Evolutionary conservation across 2,113 vertebrate genomes (phyloP).

Genomic region (Hippopotamus amphibius): DNA sequence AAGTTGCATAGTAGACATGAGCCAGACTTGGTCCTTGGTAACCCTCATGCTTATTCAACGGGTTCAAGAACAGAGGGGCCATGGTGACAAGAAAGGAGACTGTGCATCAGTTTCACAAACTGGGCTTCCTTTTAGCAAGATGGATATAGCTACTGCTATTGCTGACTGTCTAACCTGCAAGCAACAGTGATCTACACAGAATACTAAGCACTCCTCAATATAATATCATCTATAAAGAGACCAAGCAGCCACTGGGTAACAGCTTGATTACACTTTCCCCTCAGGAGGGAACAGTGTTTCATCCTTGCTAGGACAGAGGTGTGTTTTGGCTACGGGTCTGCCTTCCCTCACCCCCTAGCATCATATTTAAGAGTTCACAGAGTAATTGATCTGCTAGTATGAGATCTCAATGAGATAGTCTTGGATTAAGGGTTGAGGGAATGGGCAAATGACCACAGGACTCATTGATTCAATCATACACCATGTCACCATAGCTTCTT

Average conservation of each 20-base stretch:
- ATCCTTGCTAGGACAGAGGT: neutral
- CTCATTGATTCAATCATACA: neutral
- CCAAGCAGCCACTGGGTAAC: neutral
- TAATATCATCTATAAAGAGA: neutral
- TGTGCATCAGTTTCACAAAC: neutral
- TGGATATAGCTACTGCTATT: neutral
- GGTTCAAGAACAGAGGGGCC: neutral
- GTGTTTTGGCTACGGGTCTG: neutral
- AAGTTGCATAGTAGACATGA: neutral
- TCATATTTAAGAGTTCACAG: neutral
- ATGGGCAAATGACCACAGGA: neutral
- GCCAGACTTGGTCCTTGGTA: neutral
- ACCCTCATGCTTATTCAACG: neutral
- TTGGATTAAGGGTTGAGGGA: neutral
- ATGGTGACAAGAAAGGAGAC: neutral
- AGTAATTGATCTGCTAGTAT: neutral
- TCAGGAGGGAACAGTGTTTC: neutral
- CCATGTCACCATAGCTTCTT: neutral
- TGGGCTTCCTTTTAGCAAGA: neutral
- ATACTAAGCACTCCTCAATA: too few species aligned
- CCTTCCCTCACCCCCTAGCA: neutral
- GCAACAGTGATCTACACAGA: neutral
- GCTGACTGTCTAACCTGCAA: neutral
- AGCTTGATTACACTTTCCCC: neutral
- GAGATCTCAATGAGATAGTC: neutral